These are phyloP conservation scores for Melanotaenia parkinsoni DNA, from an alignment of 2,797 vertebrate species.

Conservation along the genomic window DNA sequence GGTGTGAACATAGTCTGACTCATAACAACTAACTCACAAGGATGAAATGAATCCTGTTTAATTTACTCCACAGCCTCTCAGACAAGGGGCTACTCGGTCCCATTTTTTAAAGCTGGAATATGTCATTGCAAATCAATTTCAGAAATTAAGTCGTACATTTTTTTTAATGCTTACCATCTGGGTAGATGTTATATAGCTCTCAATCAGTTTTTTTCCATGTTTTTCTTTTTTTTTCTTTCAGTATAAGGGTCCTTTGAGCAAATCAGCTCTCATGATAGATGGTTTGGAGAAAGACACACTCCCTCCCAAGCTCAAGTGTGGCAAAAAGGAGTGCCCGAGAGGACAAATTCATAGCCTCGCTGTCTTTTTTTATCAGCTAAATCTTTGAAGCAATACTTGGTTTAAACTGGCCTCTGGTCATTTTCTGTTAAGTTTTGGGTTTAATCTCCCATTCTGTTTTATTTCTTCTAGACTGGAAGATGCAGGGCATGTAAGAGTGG, in stretches of 20 bases:
- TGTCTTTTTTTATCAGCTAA: constrained; percentile 34
- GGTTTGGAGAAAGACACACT: constrained; percentile 31
- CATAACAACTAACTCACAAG: constrained; percentile 2
- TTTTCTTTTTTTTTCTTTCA: background rate
- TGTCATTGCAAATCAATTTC: constrained; percentile 16
- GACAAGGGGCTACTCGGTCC: constrained; percentile 7
- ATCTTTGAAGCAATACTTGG: constrained; percentile 50
- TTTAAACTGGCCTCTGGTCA: constrained; percentile 34
- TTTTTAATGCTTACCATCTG: background rate
- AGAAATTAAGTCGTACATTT: background rate
- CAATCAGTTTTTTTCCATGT: background rate
- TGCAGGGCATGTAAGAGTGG: constrained; percentile 9
- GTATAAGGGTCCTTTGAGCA: constrained; percentile 4
- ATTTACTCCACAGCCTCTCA: constrained; percentile 15
- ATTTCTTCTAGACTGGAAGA: constrained; percentile 31
- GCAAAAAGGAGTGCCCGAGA: constrained; percentile 33
- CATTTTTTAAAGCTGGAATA: constrained; percentile 15
- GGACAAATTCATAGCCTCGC: constrained; percentile 23
- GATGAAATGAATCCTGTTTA: constrained; percentile 18
- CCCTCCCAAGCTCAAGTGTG: constrained; percentile 9
- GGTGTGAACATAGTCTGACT: constrained; percentile 1
- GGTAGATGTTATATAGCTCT: background rate
- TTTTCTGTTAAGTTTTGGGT: constrained; percentile 20
- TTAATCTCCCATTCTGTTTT: constrained; percentile 52
- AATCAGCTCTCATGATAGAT: constrained; percentile 30